A percentile compares a stretch with the other conserved stretches of the same genome.
Evolutionary conservation across 2,888 invertebrate species (phyloP).

Genomic region (Myopa tessellatipennis): DNA sequence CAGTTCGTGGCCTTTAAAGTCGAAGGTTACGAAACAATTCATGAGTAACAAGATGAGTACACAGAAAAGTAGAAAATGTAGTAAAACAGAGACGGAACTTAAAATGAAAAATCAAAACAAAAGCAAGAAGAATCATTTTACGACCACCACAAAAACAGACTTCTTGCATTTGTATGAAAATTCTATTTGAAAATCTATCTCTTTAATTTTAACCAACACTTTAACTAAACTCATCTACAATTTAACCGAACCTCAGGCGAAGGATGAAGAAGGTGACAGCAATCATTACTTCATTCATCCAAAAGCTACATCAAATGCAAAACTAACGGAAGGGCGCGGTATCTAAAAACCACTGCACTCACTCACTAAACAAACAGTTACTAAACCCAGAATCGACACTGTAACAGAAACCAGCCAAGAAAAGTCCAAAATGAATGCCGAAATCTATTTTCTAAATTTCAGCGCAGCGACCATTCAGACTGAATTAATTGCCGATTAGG

Average conservation of each 20-base stretch:
- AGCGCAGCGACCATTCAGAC: constrained; percentile 48
- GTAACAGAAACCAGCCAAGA: constrained; percentile 36
- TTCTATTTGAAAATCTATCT: not conserved
- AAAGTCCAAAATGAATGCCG: constrained; percentile 43
- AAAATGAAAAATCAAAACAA: too few species aligned
- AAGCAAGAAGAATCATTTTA: too few species aligned
- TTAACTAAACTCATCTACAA: constrained; percentile 27
- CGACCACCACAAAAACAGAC: too few species aligned
- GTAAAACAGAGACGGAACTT: too few species aligned
- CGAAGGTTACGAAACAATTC: too few species aligned
- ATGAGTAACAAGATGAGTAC: too few species aligned
- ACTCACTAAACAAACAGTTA: constrained; percentile 42
- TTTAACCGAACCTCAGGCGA: not conserved
- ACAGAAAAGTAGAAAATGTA: too few species aligned
- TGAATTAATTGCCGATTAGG: constrained; percentile 39
- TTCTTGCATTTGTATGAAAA: too few species aligned
- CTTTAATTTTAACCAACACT: not conserved
- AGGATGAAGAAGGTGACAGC: not conserved
- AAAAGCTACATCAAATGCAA: constrained; percentile 23
- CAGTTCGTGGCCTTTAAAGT: too few species aligned
- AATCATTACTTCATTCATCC: not conserved
- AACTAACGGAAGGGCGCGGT: constrained; percentile 1
- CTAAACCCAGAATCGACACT: constrained; percentile 37
- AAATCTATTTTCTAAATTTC: constrained; percentile 51
- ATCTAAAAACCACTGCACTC: constrained; percentile 20